phyloP scores from a whole-genome alignment of 2,797 vertebrate species.

The Sitta carolinensis region DNA sequence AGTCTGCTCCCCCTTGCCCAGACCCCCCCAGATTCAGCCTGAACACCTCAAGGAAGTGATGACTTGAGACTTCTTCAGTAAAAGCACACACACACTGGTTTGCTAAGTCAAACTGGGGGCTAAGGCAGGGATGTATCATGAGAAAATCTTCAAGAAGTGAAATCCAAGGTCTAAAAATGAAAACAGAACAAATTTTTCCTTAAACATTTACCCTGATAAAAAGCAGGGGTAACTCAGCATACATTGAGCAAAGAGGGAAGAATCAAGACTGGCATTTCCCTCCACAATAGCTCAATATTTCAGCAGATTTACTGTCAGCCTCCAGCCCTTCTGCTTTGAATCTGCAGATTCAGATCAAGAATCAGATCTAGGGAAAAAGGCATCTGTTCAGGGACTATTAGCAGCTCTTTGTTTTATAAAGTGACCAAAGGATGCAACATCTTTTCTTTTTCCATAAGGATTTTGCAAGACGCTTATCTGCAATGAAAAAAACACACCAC shows the following conservation, averaged over 20 bases:
- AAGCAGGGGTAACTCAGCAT: background rate
- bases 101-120: background rate
- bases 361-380: constrained; percentile 21
- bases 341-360: background rate
- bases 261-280: background rate
- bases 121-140: background rate
- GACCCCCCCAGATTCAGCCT: background rate
- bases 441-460: constrained; percentile 30
- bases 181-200: background rate
- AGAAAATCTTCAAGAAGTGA: background rate
- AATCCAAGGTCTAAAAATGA: background rate
- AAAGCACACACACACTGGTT: background rate
- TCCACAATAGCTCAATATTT: background rate
- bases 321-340: constrained; percentile 19
- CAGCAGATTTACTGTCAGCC: constrained; percentile 5
- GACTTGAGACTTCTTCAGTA: background rate
- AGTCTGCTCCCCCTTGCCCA: background rate
- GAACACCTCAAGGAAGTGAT: background rate
- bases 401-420: constrained; percentile 37
- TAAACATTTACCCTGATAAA: background rate
- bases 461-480: constrained; percentile 62
- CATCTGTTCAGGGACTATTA: constrained; percentile 4
- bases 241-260: background rate
- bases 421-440: constrained; percentile 26
- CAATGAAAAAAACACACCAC: background rate